A percentile compares a stretch with the other conserved stretches of the same genome.
Evolutionary conservation across 2,113 vertebrate genomes (phyloP).

Genomic region (Hippocampus guttulatus): DNA sequence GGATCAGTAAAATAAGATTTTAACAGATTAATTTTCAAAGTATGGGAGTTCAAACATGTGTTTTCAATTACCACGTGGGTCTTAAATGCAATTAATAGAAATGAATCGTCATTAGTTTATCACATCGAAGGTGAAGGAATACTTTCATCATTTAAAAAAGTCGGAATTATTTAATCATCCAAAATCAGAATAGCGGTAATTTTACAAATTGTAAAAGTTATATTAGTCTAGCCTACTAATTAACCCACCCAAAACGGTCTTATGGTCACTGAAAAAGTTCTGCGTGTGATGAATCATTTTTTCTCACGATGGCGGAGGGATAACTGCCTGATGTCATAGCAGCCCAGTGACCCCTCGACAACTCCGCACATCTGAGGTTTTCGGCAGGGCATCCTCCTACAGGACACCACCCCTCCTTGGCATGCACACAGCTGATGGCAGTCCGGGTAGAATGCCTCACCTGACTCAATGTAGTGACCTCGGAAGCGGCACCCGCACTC

Average conservation of each 20-base stretch:
- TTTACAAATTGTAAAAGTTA: background rate
- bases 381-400: background rate
- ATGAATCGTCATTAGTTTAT: background rate
- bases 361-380: background rate
- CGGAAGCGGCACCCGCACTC: constrained; percentile 7
- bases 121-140: background rate
- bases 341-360: background rate
- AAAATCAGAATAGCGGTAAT: background rate
- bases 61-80: background rate
- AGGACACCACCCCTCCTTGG: background rate
- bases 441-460: background rate
- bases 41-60: background rate
- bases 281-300: background rate
- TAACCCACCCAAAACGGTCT: background rate
- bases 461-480: background rate
- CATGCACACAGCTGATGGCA: background rate
- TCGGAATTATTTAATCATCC: background rate
- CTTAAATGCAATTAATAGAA: background rate
- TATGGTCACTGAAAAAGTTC: background rate
- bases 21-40: background rate
- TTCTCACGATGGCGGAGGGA: background rate
- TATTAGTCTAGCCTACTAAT: background rate
- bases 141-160: background rate
- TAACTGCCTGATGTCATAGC: background rate
- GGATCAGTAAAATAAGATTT: background rate